Conservation (phyloP, 2,113 vertebrate species). For the Petroica traversi region DNA sequence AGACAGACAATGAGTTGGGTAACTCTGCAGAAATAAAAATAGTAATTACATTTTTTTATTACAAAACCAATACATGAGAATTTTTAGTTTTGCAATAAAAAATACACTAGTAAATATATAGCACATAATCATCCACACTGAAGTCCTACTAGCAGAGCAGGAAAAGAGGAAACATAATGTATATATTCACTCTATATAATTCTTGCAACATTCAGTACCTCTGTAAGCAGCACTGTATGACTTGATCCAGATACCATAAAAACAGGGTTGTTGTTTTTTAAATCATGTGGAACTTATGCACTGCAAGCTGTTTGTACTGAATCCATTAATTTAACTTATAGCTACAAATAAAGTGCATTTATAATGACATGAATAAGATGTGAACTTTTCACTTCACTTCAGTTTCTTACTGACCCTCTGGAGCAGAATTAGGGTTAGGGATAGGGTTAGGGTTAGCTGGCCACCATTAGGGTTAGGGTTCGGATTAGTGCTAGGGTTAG, state of each 20-base stretch:
- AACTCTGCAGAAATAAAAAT: neutral
- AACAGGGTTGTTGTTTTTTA: accelerated
- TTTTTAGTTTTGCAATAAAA: neutral
- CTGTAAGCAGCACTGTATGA: neutral
- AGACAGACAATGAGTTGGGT: neutral
- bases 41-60: neutral
- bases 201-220: neutral
- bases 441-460: too few species aligned
- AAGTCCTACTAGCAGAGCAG: neutral
- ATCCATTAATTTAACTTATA: neutral
- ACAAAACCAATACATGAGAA: neutral
- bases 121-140: neutral
- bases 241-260: neutral
- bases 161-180: neutral
- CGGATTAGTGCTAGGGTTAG: too few species aligned
- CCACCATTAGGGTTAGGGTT: too few species aligned
- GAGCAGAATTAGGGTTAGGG: too few species aligned
- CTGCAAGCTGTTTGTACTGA: neutral
- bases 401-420: neutral
- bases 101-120: neutral
- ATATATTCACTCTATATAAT: neutral
- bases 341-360: neutral
- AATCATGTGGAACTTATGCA: neutral
- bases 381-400: neutral
- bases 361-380: neutral